phyloP scores from a whole-genome alignment of 2,888 invertebrate species.

The Noctuana brunneofusca region DNA sequence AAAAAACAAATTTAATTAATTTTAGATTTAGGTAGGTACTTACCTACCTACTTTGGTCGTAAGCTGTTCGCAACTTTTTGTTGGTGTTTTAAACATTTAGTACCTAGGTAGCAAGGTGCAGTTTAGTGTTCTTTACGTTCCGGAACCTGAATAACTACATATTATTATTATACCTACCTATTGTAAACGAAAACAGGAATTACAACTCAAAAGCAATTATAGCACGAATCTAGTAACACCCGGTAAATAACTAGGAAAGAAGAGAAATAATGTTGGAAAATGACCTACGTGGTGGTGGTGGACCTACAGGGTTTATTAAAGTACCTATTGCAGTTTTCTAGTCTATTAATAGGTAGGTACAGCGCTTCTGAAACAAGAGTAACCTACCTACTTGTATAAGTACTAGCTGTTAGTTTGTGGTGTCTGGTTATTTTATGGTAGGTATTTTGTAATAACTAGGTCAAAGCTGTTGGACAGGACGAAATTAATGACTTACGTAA shows the following conservation, averaged over 20 bases:
- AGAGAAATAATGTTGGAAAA: too few relatives aligned
- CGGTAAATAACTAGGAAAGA: neutral
- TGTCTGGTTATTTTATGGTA: conserved; percentile 2
- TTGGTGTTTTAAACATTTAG: too few relatives aligned
- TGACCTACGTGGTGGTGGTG: too few relatives aligned
- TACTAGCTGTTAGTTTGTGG: neutral
- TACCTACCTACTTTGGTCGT: too few relatives aligned
- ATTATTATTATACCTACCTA: too few relatives aligned
- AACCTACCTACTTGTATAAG: too few relatives aligned
- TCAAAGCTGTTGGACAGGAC: conserved; percentile 10
- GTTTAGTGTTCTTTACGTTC: too few relatives aligned
- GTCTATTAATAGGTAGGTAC: neutral
- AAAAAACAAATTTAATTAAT: conserved; percentile 42
- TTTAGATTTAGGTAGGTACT: neutral
- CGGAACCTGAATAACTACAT: too few relatives aligned
- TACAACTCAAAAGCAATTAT: neutral
- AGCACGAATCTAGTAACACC: neutral
- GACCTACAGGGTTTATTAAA: too few relatives aligned
- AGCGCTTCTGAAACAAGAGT: neutral
- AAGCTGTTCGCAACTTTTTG: too few relatives aligned
- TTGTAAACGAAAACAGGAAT: conserved; percentile 2
- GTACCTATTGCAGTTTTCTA: neutral
- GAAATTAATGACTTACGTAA: conserved; percentile 59
- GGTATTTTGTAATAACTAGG: conserved; percentile 9
- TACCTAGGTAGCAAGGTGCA: too few relatives aligned